Base-by-base conservation (phyloP, 2,113 vertebrate species). In the Neotoma lepida region DNA sequence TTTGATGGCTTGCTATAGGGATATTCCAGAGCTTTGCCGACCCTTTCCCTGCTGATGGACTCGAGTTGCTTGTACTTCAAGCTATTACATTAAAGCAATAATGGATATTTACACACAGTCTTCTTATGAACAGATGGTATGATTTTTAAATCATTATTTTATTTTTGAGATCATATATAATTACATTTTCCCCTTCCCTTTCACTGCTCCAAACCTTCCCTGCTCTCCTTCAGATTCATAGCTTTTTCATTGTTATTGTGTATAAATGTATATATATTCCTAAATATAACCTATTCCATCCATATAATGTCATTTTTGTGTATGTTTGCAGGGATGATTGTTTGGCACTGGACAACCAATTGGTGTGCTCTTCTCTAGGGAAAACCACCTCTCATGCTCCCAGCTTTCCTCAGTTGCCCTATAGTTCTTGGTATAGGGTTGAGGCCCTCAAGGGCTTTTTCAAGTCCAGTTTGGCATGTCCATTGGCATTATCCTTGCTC, bases 41-140 rank as follows among this genome's bases (percentile, higher is more conserved):
- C 24, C 51, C 13, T 0, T 14, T 46, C 51, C 0, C 4, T 33
- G 6, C 3, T 24, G 63, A 4, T 2, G 12, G 22, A 2, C 44
- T 22, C 51, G 24, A 10, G 12, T 7, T 51, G 35, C 56, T 35
- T 68, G 9, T 4, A 49, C 13, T n/a, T 68, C 4, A 17, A 63
- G 12, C 20, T 58, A 54, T 1, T 20, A 3, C 30, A 14, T 20
- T 4, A 39, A 71, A 66, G 44, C 41, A 4, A 2, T 15, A 6
- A 14, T 10, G 9, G 24, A n/a, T 3, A 7, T 13, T 82, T 49
- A 24, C 20, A 33, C 26, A 15, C 33, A 24, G 49, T 24, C 68
- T 76, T 49, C 15, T 49, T 4, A 2, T 24, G 35, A 68, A 56
- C 15, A 63, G 2, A 41, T 0, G 28, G 33, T 1, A 4, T 63